These are phyloP conservation scores for Agrypnus murinus DNA, from an alignment of 2,888 invertebrate genomes.

Conservation along the genomic window DNA sequence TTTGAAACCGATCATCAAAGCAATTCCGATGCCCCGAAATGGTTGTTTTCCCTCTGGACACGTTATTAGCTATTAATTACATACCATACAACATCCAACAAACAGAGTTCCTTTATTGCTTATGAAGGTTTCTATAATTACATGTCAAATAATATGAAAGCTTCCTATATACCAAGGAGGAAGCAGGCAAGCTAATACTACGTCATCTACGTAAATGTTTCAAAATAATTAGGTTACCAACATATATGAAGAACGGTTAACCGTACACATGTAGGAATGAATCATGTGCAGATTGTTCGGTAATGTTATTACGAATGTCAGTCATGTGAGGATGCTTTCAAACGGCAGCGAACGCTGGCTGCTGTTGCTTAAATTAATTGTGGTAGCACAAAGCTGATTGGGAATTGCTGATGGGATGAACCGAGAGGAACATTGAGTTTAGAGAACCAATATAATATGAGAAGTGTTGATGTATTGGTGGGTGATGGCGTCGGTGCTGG, in stretches of 20 bases:
- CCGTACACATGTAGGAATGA: slow-evolving; percentile 43
- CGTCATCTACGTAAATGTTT: slow-evolving; percentile 28
- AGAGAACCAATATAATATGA: slow-evolving; percentile 33
- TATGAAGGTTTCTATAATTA: neutral
- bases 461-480: slow-evolving; percentile 31
- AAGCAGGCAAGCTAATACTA: too few relatives aligned
- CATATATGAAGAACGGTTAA: slow-evolving; percentile 38
- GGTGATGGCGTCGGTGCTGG: neutral
- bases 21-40: too few relatives aligned
- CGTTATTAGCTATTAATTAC: too few relatives aligned
- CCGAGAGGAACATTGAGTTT: slow-evolving; percentile 39
- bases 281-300: slow-evolving; percentile 47
- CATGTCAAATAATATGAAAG: neutral
- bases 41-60: too few relatives aligned
- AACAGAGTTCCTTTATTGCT: neutral
- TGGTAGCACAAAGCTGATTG: slow-evolving; percentile 44
- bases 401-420: slow-evolving; percentile 42
- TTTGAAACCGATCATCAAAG: too few relatives aligned
- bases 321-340: slow-evolving; percentile 40
- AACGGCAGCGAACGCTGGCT: too few relatives aligned
- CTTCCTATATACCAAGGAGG: too few relatives aligned
- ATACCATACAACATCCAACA: too few relatives aligned
- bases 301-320: slow-evolving; percentile 49
- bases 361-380: slow-evolving; percentile 48
- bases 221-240: slow-evolving; percentile 35